Evolutionary conservation across 2,113 vertebrate species (phyloP).

Genomic region (Lepisosteus oculatus): DNA sequence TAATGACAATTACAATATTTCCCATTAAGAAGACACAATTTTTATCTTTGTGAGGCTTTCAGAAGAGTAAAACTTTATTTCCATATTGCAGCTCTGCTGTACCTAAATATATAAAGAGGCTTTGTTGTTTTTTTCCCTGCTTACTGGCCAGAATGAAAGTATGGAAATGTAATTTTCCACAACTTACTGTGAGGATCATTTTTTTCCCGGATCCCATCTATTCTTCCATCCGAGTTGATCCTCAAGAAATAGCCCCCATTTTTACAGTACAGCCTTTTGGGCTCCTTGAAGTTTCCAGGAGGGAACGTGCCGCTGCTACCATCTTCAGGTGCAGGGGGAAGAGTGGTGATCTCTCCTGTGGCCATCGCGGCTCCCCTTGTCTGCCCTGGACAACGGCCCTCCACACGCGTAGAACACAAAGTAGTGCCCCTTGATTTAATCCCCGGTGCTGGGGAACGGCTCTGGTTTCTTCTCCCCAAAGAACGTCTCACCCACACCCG

Average conservation of each 20-base stretch:
- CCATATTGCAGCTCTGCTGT: constrained; percentile 25
- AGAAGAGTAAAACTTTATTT: constrained; percentile 16
- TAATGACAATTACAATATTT: no score
- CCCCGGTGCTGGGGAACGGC: constrained; percentile 27
- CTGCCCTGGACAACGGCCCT: not conserved
- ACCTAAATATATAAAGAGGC: constrained; percentile 41
- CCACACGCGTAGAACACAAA: not conserved
- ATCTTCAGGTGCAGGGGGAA: constrained; percentile 76
- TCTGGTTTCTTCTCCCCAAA: no score
- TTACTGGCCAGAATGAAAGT: not conserved
- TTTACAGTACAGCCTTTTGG: constrained; percentile 92
- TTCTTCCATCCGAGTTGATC: constrained; percentile 83
- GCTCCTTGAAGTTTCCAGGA: constrained; percentile 85
- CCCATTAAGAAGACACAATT: no score
- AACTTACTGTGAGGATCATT: constrained; percentile 88
- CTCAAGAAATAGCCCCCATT: constrained; percentile 94
- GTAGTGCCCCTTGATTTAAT: constrained; percentile 35
- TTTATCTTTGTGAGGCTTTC: not conserved
- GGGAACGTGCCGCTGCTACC: constrained; percentile 72
- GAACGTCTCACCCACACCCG: no score
- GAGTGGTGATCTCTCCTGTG: constrained; percentile 80
- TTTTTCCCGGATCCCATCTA: constrained; percentile 91
- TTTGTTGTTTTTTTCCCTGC: constrained; percentile 35
- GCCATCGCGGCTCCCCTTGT: constrained; percentile 59
- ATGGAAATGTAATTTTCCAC: constrained; percentile 15